phyloP scores from a whole-genome alignment of 2,797 vertebrate genomes.

The Manis crassicaudata region DNA sequence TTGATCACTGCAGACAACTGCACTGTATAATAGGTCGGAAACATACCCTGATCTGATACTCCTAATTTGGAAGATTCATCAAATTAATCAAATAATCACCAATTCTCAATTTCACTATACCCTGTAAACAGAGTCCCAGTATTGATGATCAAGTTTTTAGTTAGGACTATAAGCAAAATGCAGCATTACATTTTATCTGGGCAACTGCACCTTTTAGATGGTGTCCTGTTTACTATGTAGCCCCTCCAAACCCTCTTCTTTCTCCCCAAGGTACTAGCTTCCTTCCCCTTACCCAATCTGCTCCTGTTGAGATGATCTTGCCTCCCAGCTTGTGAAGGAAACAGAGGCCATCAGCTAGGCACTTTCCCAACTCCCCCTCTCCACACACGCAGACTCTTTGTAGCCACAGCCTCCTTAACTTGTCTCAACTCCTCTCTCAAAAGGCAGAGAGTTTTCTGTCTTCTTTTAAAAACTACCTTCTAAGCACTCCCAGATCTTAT shows the following conservation, averaged over 20 bases:
- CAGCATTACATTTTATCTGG: background rate
- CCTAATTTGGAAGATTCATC: conserved; percentile 79
- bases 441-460: background rate
- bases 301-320: background rate
- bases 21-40: conserved; percentile 77
- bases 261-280: background rate
- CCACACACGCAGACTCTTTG: background rate
- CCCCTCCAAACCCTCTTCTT: background rate
- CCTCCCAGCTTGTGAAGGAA: background rate
- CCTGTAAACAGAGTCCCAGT: conserved; percentile 46
- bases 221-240: background rate
- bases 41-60: conserved; percentile 72
- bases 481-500: background rate
- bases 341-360: background rate
- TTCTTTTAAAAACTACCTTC: background rate
- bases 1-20: conserved; percentile 78
- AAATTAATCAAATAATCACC: conserved; percentile 77
- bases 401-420: background rate
- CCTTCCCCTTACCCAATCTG: background rate
- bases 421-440: background rate
- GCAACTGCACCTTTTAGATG: background rate
- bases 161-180: conserved; percentile 54
- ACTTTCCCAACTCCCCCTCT: background rate
- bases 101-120: conserved; percentile 68
- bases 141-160: conserved; percentile 51